A percentile compares a stretch with the other conserved stretches of the same genome.
Evolutionary conservation across 2,797 vertebrate species (phyloP).

Genomic region (Cynopterus sphinx): DNA sequence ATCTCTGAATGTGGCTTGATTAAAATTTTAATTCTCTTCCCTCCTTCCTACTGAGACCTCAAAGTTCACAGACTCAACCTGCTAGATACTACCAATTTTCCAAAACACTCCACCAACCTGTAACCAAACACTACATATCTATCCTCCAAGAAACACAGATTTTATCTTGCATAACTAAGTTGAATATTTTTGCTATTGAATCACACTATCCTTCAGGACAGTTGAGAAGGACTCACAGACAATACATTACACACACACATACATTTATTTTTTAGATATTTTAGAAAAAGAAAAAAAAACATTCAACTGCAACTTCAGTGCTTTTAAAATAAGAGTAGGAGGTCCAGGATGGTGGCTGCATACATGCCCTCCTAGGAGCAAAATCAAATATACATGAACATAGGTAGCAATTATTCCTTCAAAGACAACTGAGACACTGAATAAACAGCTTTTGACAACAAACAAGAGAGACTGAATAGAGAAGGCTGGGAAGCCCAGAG

Average conservation of each 20-base stretch:
- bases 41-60: neutral
- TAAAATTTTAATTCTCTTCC: too few relatives aligned
- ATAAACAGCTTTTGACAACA: neutral
- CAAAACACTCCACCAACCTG: neutral
- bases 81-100: neutral
- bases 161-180: neutral
- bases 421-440: neutral
- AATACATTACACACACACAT: neutral
- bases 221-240: neutral
- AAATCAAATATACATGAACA: neutral
- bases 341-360: neutral
- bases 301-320: neutral
- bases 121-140: neutral
- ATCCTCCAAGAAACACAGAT: neutral
- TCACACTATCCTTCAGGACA: neutral
- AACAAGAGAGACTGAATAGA: neutral
- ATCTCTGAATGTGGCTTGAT: too few relatives aligned
- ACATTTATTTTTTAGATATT: neutral
- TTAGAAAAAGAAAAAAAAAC: neutral
- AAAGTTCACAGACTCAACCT: neutral
- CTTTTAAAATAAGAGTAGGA: neutral
- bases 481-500: neutral
- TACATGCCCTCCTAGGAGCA: neutral
- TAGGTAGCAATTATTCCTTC: neutral
- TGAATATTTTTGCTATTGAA: neutral